Evolutionary conservation across 92 coral and sea anemone species (phyloP).

Genomic region (Chrysogorgia sp.): DNA sequence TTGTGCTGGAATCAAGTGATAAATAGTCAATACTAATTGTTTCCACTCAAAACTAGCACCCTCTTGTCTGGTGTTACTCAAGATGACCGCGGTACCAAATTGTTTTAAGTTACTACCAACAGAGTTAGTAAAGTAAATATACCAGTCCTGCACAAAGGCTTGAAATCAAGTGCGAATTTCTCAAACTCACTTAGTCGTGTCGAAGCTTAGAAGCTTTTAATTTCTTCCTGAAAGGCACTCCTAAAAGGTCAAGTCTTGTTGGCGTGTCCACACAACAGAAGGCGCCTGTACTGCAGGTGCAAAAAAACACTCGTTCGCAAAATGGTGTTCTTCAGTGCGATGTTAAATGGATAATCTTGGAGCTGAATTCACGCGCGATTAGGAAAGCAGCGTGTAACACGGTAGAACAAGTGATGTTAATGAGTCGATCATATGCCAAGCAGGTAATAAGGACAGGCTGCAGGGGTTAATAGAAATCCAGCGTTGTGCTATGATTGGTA

Average conservation of each 20-base stretch:
- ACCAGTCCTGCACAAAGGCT: too few relatives aligned
- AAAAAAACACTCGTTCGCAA: conserved; percentile 1
- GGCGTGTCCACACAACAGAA: too few relatives aligned
- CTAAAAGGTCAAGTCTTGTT: too few relatives aligned
- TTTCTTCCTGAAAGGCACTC: too few relatives aligned
- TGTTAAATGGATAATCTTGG: conserved; percentile 42
- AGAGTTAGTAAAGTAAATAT: too few relatives aligned
- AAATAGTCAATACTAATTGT: not conserved
- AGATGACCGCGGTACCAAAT: too few relatives aligned
- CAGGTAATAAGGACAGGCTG: conserved; percentile 34
- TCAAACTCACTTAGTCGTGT: too few relatives aligned
- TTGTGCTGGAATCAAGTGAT: too few relatives aligned
- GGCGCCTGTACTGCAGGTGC: too few relatives aligned
- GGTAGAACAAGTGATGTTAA: conserved; percentile 15
- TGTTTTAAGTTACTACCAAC: too few relatives aligned
- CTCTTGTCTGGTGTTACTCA: not conserved
- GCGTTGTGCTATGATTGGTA: conserved; percentile 44
- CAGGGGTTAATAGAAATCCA: conserved; percentile 22
- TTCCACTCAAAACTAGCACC: not conserved
- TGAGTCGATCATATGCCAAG: conserved; percentile 35
- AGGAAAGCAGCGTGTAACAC: conserved; percentile 41
- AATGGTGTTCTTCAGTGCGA: conserved; percentile 21
- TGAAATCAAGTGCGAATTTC: too few relatives aligned
- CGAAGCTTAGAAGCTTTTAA: too few relatives aligned
- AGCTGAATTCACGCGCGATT: conserved; percentile 46